Evolutionary conservation across 2,888 invertebrate genomes (phyloP).

Genomic region (Meteorus colon): DNA sequence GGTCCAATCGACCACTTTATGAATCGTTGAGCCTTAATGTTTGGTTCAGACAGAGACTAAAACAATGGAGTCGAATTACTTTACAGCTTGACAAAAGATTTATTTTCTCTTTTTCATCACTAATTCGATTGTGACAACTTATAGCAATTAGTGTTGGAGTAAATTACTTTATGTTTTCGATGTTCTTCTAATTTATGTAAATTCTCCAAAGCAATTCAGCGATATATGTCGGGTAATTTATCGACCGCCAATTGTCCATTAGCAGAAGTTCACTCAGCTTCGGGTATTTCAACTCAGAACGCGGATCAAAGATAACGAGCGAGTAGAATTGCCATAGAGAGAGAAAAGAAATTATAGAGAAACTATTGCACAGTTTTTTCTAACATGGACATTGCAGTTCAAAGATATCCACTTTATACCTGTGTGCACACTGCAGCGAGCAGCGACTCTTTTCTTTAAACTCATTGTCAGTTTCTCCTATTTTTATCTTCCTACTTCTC

Average conservation of each 20-base stretch:
- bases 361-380: background rate
- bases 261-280: background rate
- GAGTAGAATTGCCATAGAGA: background rate
- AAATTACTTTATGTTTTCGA: no score
- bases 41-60: no score
- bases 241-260: slow-evolving; percentile 3
- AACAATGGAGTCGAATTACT: no score
- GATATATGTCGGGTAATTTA: background rate
- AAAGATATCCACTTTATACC: background rate
- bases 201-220: background rate
- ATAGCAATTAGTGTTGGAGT: no score
- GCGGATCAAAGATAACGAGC: background rate
- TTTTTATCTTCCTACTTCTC: background rate
- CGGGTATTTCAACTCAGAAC: background rate
- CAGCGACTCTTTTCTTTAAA: background rate
- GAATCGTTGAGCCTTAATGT: no score
- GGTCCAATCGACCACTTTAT: no score
- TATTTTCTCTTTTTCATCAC: no score
- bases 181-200: no score
- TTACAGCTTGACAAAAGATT: no score
- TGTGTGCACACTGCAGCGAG: background rate
- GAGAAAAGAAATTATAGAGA: background rate
- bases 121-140: no score
- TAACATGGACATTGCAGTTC: background rate
- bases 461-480: background rate